Conservation (phyloP, 1,140 invertebrate genomes). For the Rhagoletis zephyria region DNA sequence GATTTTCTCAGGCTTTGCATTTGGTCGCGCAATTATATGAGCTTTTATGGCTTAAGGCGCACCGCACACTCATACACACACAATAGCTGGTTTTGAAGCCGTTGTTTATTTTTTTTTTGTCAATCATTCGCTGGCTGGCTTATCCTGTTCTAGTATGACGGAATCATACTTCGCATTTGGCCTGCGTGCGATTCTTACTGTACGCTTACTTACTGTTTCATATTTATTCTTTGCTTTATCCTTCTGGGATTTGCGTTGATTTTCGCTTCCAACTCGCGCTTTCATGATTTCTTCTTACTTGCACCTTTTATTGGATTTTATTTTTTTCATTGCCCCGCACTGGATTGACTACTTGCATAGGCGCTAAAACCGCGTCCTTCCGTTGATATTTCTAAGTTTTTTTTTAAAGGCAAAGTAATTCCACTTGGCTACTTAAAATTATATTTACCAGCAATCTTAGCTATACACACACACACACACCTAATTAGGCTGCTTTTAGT, state of each 20-base stretch:
- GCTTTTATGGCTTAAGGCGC: background rate
- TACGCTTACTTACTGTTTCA: background rate
- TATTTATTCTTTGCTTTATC: background rate
- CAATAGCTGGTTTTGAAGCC: background rate
- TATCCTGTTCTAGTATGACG: background rate
- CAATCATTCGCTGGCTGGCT: background rate
- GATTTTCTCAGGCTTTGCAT: slow-evolving; percentile 8
- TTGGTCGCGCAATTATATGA: slow-evolving; percentile 18
- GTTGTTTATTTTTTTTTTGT: background rate
- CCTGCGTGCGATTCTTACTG: background rate
- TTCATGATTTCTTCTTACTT: background rate
- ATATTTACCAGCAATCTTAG: background rate
- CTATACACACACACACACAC: background rate
- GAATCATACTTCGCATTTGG: background rate
- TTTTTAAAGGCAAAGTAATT: background rate
- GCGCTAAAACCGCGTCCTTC: too few species aligned
- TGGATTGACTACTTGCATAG: too few species aligned
- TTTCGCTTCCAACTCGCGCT: background rate
- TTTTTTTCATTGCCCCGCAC: background rate
- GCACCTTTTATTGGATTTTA: background rate
- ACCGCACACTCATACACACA: background rate
- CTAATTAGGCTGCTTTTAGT: background rate
- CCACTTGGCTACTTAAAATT: background rate
- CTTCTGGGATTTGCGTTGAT: background rate
- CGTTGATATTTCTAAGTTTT: background rate